A percentile compares a stretch with the other conserved stretches of the same genome.
These are phyloP conservation scores for Latheticus oryzae DNA, from an alignment of 2,888 invertebrate species.

Conservation along the genomic window DNA sequence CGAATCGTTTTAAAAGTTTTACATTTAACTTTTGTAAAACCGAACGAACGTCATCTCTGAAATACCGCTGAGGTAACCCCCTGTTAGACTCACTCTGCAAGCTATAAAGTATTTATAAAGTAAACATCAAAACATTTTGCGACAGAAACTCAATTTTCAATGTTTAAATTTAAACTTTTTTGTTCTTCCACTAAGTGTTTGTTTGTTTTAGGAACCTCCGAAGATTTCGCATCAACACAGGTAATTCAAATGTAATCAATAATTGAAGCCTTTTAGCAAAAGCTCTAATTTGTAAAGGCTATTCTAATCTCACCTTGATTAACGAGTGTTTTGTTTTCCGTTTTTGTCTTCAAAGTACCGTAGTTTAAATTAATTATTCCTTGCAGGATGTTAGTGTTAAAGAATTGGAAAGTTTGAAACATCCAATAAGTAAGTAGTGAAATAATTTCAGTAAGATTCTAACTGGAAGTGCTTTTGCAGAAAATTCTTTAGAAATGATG, in stretches of 20 bases:
- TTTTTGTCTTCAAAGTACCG: too few relatives aligned
- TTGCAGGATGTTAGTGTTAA: slow-evolving; percentile 68
- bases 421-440: slow-evolving; percentile 54
- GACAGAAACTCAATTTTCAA: neutral
- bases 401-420: slow-evolving; percentile 68
- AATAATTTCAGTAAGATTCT: neutral
- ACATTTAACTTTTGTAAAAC: slow-evolving; percentile 4
- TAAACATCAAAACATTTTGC: neutral
- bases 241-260: too few relatives aligned
- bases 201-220: slow-evolving; percentile 48
- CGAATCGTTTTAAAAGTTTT: slow-evolving; percentile 24
- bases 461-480: slow-evolving; percentile 46
- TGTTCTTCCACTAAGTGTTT: slow-evolving; percentile 32
- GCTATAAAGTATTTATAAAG: slow-evolving; percentile 16
- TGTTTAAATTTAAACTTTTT: neutral
- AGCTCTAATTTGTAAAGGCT: too few relatives aligned
- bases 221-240: slow-evolving; percentile 46
- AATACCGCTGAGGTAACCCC: slow-evolving; percentile 16
- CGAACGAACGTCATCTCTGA: slow-evolving; percentile 16
- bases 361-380: slow-evolving; percentile 41
- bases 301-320: slow-evolving; percentile 26
- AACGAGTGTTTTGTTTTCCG: too few relatives aligned
- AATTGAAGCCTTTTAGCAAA: too few relatives aligned
- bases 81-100: slow-evolving; percentile 15
- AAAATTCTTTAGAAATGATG: slow-evolving; percentile 61